phyloP scores from a whole-genome alignment of 2,888 invertebrate species.

The Spisula solida region DNA sequence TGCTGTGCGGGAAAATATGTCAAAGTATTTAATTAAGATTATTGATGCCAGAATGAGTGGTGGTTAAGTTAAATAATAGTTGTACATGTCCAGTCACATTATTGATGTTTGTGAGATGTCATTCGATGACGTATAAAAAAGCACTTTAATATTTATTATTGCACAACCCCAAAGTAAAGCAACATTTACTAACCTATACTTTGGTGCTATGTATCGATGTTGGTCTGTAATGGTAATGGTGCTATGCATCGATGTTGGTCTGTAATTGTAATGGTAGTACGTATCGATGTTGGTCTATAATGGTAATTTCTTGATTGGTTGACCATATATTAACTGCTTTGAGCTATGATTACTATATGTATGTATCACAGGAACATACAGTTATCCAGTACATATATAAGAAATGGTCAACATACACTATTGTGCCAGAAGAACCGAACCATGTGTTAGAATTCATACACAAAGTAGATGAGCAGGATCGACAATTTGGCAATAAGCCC shows the following conservation, averaged over 20 bases:
- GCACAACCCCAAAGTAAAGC: background rate
- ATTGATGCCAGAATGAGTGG: background rate
- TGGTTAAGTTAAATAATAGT: too few species aligned
- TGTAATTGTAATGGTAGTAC: too few species aligned
- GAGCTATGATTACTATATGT: background rate
- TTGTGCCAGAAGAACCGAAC: slow-evolving; percentile 9
- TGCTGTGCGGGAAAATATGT: background rate
- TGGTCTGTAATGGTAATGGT: too few species aligned
- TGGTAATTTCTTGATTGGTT: too few species aligned
- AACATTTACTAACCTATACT: too few species aligned
- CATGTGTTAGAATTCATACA: slow-evolving; percentile 17
- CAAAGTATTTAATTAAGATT: background rate
- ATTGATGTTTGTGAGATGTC: background rate
- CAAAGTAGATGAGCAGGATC: slow-evolving; percentile 5
- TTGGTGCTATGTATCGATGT: too few species aligned
- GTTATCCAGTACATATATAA: slow-evolving; percentile 10
- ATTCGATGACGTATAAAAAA: background rate
- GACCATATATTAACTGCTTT: background rate
- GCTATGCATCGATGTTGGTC: too few species aligned
- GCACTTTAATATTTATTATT: background rate
- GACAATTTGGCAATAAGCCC: slow-evolving; percentile 19
- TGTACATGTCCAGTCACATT: too few species aligned
- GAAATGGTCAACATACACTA: background rate
- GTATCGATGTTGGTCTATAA: too few species aligned
- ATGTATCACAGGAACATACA: slow-evolving; percentile 24